Evolutionary conservation across 2,113 vertebrate genomes (phyloP).

Genomic region (Galbula dea): DNA sequence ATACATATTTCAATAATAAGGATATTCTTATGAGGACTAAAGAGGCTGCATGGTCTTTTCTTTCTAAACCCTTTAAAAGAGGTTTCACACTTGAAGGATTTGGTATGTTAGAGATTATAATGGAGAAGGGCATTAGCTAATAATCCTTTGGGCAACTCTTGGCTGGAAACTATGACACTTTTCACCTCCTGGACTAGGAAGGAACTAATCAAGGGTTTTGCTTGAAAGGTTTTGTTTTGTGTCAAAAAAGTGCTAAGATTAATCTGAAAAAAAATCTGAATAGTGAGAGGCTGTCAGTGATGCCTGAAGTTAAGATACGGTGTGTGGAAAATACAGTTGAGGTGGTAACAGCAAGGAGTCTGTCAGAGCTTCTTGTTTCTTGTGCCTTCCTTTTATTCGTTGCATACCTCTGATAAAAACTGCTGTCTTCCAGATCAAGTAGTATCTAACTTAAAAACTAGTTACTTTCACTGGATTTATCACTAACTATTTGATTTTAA

Average conservation of each 20-base stretch:
- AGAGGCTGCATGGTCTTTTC: neutral
- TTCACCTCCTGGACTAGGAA: neutral
- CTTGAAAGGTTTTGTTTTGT: neutral
- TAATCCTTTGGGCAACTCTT: neutral
- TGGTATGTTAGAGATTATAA: neutral
- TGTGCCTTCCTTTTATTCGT: neutral
- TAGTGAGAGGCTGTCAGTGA: neutral
- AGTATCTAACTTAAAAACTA: neutral
- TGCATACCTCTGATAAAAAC: neutral
- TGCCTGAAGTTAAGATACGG: neutral
- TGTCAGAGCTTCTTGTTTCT: neutral
- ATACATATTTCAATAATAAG: neutral
- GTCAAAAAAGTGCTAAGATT: neutral
- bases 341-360: neutral
- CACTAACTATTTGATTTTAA: neutral
- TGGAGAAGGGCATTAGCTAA: neutral
- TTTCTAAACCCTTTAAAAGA: neutral
- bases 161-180: neutral
- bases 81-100: neutral
- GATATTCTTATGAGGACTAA: neutral
- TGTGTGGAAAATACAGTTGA: neutral
- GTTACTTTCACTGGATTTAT: neutral
- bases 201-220: neutral
- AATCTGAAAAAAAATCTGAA: neutral
- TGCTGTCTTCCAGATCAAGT: neutral